A percentile compares a stretch with the other conserved stretches of the same genome.
Conservation (phyloP, 2,888 invertebrate genomes). For the Alcis repandata region DNA sequence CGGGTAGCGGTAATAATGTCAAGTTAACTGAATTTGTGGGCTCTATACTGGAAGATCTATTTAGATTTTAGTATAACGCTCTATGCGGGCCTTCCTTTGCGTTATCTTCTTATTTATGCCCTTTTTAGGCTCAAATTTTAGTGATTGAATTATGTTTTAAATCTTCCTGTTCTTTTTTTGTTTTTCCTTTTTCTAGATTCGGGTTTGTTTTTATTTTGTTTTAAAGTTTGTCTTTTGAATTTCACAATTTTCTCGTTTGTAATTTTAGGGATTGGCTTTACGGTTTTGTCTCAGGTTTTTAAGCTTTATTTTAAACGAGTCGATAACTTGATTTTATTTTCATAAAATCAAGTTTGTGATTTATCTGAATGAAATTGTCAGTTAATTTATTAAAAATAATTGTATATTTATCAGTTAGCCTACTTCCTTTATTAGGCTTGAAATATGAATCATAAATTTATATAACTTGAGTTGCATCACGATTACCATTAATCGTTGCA, state of each 20-base stretch:
- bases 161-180: slow-evolving; percentile 15
- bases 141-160: slow-evolving; percentile 22
- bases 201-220: slow-evolving; percentile 1
- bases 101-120: slow-evolving; percentile 45
- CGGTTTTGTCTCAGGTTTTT: not conserved
- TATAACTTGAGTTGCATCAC: slow-evolving; percentile 48
- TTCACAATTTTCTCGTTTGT: not conserved
- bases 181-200: slow-evolving; percentile 10
- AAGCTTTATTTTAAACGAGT: not conserved
- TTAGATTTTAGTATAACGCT: slow-evolving; percentile 52
- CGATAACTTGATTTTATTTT: not conserved
- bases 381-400: slow-evolving; percentile 15
- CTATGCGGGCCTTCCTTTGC: slow-evolving; percentile 54
- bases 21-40: slow-evolving; percentile 69
- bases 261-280: not conserved
- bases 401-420: slow-evolving; percentile 30
- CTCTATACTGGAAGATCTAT: slow-evolving; percentile 56
- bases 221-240: slow-evolving; percentile 4
- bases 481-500: slow-evolving; percentile 50
- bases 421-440: slow-evolving; percentile 27
- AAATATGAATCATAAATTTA: slow-evolving; percentile 38
- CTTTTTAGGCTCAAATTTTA: slow-evolving; percentile 42
- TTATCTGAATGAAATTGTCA: not conserved
- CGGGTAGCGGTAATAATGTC: slow-evolving; percentile 62
- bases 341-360: not conserved